phyloP scores from a whole-genome alignment of 1,140 invertebrate species.

The Gerris buenoi region DNA sequence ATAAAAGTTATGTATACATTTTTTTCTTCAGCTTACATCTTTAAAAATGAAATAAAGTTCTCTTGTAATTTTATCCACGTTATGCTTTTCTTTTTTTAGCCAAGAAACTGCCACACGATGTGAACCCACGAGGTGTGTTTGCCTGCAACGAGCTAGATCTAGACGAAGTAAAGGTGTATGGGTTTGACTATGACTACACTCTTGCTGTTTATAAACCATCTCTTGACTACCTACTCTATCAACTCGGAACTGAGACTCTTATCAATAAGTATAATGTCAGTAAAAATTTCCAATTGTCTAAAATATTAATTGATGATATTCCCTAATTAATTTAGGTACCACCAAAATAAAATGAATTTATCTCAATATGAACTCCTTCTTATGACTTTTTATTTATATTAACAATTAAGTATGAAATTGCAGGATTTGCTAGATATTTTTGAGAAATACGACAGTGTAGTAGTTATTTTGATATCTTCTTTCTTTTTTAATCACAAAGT shows the following conservation, averaged over 20 bases:
- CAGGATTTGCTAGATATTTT: too few relatives aligned
- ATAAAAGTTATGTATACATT: neutral
- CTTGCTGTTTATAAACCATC: slow-evolving; percentile 86
- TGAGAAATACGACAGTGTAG: too few relatives aligned
- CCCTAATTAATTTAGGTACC: too few relatives aligned
- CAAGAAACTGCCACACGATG: slow-evolving; percentile 73
- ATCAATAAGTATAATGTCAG: slow-evolving; percentile 76
- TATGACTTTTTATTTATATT: too few relatives aligned
- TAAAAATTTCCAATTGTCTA: too few relatives aligned
- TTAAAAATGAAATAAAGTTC: slow-evolving; percentile 4
- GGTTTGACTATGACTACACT: slow-evolving; percentile 98
- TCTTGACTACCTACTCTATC: slow-evolving; percentile 81
- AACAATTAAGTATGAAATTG: too few relatives aligned
- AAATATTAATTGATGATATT: too few relatives aligned
- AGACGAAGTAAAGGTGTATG: slow-evolving; percentile 83
- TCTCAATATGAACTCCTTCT: too few relatives aligned
- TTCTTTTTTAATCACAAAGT: too few relatives aligned
- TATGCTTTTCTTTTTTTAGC: slow-evolving; percentile 36
- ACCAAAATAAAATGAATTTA: too few relatives aligned
- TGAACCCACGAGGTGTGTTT: slow-evolving; percentile 74
- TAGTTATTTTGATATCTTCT: too few relatives aligned
- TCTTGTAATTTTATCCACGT: slow-evolving; percentile 2
- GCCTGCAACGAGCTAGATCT: slow-evolving; percentile 93
- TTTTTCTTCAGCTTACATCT: slow-evolving; percentile 4
- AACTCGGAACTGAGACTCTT: slow-evolving; percentile 71